A percentile compares a stretch with the other conserved stretches of the same genome.
These are phyloP conservation scores for Eristalis arbustorum DNA, from an alignment of 2,888 invertebrate genomes.

Conservation along the genomic window DNA sequence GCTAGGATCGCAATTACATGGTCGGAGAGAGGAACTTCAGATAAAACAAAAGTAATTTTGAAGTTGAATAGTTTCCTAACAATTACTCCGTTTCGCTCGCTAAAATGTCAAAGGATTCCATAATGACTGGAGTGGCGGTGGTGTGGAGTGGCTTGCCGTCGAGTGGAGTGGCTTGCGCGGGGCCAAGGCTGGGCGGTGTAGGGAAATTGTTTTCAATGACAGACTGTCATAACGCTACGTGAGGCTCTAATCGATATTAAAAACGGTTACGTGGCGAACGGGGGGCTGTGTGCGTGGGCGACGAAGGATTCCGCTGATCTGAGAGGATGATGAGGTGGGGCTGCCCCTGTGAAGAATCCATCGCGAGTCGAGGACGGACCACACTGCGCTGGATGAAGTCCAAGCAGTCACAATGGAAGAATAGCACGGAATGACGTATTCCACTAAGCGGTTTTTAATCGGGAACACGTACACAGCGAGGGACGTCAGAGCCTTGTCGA, in stretches of 20 bases:
- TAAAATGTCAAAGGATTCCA: conserved; percentile 23
- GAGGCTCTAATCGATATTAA: background rate
- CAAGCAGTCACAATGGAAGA: background rate
- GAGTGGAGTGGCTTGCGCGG: background rate
- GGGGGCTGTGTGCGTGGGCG: background rate
- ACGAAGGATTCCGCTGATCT: too few species aligned
- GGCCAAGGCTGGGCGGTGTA: background rate
- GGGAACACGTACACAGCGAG: background rate
- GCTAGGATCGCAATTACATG: background rate
- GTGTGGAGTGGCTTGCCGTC: background rate
- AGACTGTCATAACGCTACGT: background rate
- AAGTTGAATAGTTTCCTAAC: conserved; percentile 40
- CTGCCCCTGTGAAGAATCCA: background rate
- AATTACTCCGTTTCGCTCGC: conserved; percentile 19
- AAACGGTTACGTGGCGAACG: background rate
- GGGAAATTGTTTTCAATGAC: conserved; percentile 3
- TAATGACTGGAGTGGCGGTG: conserved; percentile 4
- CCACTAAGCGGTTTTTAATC: background rate
- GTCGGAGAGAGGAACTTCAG: background rate
- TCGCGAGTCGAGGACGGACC: background rate
- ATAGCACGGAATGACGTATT: background rate
- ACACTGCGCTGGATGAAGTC: background rate
- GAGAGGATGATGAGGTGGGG: background rate
- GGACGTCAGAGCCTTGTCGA: too few species aligned
- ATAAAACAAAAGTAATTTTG: conserved; percentile 36